These are phyloP conservation scores for Volucella zonaria DNA, from an alignment of 2,888 invertebrate genomes.

Conservation along the genomic window DNA sequence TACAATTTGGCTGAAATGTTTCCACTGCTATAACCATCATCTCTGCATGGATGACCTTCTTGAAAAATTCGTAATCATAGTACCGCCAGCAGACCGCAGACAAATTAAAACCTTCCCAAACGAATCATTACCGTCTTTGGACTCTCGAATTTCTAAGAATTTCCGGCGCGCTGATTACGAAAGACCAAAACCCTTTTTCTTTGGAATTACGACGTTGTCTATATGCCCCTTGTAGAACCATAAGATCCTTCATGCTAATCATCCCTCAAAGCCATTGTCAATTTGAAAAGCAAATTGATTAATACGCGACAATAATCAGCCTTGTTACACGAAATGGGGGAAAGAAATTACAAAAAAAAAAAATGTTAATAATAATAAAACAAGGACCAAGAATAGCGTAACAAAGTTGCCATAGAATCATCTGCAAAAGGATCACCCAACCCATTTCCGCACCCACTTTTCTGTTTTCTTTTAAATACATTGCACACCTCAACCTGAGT, in stretches of 20 bases:
- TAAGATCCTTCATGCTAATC: constrained; percentile 50
- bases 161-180: constrained; percentile 45
- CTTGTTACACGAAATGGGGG: constrained; percentile 56
- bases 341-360: constrained; percentile 22
- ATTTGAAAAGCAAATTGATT: constrained; percentile 72
- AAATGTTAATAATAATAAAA: constrained; percentile 10
- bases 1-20: neutral
- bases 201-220: constrained; percentile 50
- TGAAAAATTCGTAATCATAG: constrained; percentile 22
- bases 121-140: constrained; percentile 14
- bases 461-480: constrained; percentile 36
- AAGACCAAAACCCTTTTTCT: constrained; percentile 34
- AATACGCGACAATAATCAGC: constrained; percentile 72
- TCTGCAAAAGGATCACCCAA: neutral
- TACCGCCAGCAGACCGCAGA: constrained; percentile 36
- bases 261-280: constrained; percentile 58
- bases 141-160: constrained; percentile 13
- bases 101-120: constrained; percentile 58
- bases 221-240: constrained; percentile 44
- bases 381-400: neutral
- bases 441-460: neutral
- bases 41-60: neutral
- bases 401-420: constrained; percentile 25
- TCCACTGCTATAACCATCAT: neutral
- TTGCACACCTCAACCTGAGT: constrained; percentile 48